phyloP scores from a whole-genome alignment of 2,797 vertebrate species.

The Enteromius trimaculatus region DNA sequence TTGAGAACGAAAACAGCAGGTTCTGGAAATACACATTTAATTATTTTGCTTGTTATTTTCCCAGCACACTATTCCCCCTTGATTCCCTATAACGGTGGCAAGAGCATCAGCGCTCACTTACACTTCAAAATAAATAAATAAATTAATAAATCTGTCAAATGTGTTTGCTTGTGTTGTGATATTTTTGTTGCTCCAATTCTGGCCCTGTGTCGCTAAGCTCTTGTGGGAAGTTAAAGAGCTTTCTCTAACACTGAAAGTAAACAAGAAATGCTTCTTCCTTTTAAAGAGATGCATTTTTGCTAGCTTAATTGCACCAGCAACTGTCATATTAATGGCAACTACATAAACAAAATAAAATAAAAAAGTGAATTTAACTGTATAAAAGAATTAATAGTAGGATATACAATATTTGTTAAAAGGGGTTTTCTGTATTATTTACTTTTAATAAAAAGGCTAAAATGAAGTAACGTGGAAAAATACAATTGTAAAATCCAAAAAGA shows the following conservation, averaged over 20 bases:
- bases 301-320: not conserved
- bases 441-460: not conserved
- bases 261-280: not conserved
- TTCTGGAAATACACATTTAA: slow-evolving; percentile 33
- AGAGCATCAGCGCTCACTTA: slow-evolving; percentile 11
- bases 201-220: slow-evolving; percentile 31
- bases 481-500: not conserved
- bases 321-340: not conserved
- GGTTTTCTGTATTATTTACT: not conserved
- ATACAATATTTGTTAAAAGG: not conserved
- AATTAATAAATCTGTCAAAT: slow-evolving; percentile 24
- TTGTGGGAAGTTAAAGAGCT: slow-evolving; percentile 40
- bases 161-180: slow-evolving; percentile 42
- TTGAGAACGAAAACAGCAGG: slow-evolving; percentile 19
- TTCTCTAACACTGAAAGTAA: not conserved
- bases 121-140: slow-evolving; percentile 31
- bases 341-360: not conserved
- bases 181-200: slow-evolving; percentile 39
- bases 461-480: not conserved
- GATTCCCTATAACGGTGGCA: slow-evolving; percentile 31
- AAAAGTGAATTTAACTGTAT: not conserved
- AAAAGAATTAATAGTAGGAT: not conserved
- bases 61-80: slow-evolving; percentile 29
- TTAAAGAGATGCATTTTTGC: slow-evolving; percentile 2
- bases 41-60: slow-evolving; percentile 36